Percentiles rank a stretch among this genome's conserved stretches.
phyloP scores from a whole-genome alignment of 2,888 invertebrate genomes.

The Entomobrya proxima region DNA sequence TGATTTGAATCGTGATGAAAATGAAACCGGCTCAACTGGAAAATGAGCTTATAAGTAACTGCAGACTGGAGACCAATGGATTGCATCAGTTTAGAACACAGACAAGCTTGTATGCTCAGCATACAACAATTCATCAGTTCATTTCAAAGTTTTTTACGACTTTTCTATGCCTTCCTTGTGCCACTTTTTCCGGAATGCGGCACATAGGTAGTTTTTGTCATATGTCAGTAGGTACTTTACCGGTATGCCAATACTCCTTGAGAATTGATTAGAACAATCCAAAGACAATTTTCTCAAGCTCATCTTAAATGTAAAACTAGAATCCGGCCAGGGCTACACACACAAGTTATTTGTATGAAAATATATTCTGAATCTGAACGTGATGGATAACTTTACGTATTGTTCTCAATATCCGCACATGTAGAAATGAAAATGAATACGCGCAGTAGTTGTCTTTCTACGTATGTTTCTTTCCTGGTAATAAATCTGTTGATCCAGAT shows the following conservation, averaged over 20 bases:
- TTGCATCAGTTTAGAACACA: neutral
- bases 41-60: neutral
- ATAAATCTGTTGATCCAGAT: too few species aligned
- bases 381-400: too few species aligned
- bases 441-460: too few species aligned
- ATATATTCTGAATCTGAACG: too few species aligned
- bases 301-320: neutral
- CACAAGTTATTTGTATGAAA: neutral
- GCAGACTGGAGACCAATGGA: neutral
- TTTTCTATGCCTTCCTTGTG: slow-evolving; percentile 41
- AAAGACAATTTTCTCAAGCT: neutral
- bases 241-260: neutral
- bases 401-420: neutral
- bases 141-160: slow-evolving; percentile 31
- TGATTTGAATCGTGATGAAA: slow-evolving; percentile 45
- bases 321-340: neutral
- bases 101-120: neutral
- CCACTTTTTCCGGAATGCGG: slow-evolving; percentile 23
- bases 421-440: neutral
- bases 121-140: neutral
- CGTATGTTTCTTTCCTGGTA: neutral
- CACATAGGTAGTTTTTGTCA: neutral
- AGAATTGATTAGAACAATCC: neutral
- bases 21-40: slow-evolving; percentile 57
- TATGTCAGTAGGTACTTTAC: neutral